phyloP scores from a whole-genome alignment of 2,797 vertebrate genomes.

The Morus bassanus region DNA sequence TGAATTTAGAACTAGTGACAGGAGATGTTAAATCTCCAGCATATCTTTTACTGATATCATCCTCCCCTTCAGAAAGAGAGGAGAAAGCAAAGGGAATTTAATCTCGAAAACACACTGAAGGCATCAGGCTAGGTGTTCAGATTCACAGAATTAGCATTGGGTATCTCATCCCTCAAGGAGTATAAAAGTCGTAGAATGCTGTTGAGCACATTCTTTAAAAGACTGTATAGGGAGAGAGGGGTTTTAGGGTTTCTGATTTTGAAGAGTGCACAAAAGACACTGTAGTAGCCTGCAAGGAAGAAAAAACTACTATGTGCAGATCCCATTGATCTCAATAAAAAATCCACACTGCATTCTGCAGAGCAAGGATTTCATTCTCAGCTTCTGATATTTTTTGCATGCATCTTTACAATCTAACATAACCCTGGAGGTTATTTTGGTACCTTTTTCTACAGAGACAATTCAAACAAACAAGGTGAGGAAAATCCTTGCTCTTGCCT shows the following conservation, averaged over 20 bases:
- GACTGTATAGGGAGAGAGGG: not conserved
- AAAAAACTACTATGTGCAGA: fast-evolving
- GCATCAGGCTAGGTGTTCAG: not conserved
- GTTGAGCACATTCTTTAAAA: not conserved
- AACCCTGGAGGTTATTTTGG: not conserved
- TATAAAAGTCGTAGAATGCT: not conserved
- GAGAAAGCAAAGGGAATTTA: not conserved
- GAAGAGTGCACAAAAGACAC: not conserved
- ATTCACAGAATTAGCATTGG: not conserved
- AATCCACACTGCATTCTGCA: not conserved
- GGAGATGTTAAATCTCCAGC: not conserved
- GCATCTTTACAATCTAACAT: not conserved
- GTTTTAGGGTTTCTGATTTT: not conserved
- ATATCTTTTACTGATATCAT: not conserved
- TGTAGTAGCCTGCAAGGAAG: not conserved
- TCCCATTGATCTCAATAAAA: not conserved
- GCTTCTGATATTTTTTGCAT: not conserved
- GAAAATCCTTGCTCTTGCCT: not conserved
- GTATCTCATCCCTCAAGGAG: not conserved
- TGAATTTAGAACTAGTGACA: not conserved
- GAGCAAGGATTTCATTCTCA: not conserved
- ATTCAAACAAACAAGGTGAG: not conserved
- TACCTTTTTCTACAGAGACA: not conserved
- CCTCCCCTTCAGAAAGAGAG: not conserved
- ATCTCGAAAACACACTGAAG: not conserved